Evolutionary conservation across 1,140 invertebrate genomes (phyloP).

Genomic region (Drosophila bipectinata): DNA sequence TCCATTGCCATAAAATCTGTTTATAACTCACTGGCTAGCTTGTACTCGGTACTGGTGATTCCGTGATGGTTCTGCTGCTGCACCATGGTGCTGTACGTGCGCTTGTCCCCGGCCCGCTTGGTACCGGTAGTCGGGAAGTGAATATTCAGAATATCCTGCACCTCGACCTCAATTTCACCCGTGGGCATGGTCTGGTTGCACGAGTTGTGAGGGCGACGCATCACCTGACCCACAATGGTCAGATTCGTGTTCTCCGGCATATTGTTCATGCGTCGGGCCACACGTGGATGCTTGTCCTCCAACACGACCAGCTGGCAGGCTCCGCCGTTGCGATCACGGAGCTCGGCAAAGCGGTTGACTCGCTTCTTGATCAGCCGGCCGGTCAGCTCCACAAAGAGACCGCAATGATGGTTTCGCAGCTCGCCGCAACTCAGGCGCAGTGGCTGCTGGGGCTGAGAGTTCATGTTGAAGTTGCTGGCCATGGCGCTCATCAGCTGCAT

Average conservation of each 20-base stretch:
- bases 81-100: slow-evolving; percentile 74
- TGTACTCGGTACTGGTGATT: slow-evolving; percentile 83
- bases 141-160: slow-evolving; percentile 82
- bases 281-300: slow-evolving; percentile 81
- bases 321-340: slow-evolving; percentile 81
- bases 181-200: slow-evolving; percentile 84
- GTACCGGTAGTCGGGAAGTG: slow-evolving; percentile 67
- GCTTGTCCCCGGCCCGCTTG: slow-evolving; percentile 69
- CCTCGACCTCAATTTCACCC: slow-evolving; percentile 83
- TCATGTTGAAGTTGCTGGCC: slow-evolving; percentile 81
- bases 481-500: slow-evolving; percentile 80
- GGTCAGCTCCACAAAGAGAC: slow-evolving; percentile 80
- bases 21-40: slow-evolving; percentile 73
- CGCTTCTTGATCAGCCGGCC: slow-evolving; percentile 83
- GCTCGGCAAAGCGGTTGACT: slow-evolving; percentile 81
- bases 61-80: slow-evolving; percentile 67
- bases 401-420: slow-evolving; percentile 75
- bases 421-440: slow-evolving; percentile 82
- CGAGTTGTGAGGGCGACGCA: slow-evolving; percentile 71
- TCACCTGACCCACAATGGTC: slow-evolving; percentile 82
- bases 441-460: slow-evolving; percentile 76
- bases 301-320: slow-evolving; percentile 84
- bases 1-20: background rate
- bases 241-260: slow-evolving; percentile 83
- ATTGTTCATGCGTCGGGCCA: slow-evolving; percentile 82